A percentile compares a stretch with the other conserved stretches of the same genome.
These are phyloP conservation scores for Perccottus glenii DNA, from an alignment of 2,113 vertebrate species.

Conservation along the genomic window DNA sequence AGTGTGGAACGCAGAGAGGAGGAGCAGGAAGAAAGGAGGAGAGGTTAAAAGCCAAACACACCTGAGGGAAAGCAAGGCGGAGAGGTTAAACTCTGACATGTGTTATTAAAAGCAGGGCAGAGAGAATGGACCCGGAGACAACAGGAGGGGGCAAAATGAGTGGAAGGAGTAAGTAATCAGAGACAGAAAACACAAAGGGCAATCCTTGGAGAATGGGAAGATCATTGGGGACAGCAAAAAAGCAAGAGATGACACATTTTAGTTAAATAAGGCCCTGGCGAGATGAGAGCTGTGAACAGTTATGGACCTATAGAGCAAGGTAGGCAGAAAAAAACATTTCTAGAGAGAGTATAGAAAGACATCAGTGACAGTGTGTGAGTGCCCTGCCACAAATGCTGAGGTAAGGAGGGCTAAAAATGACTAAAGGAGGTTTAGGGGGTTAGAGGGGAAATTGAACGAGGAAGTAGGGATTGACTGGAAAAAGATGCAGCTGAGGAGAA, in stretches of 20 bases:
- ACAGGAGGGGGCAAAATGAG: conserved; percentile 25
- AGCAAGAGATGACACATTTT: conserved; percentile 55
- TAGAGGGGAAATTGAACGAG: conserved; percentile 36
- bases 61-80: conserved; percentile 49
- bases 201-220: conserved; percentile 42
- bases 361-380: conserved; percentile 25
- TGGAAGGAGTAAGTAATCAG: conserved; percentile 38
- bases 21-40: conserved; percentile 7
- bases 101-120: conserved; percentile 56
- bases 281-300: conserved; percentile 47
- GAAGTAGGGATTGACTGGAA: conserved; percentile 25
- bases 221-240: conserved; percentile 26
- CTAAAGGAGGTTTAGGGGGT: conserved; percentile 40
- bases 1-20: conserved; percentile 14
- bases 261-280: conserved; percentile 54
- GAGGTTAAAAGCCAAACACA: conserved; percentile 46
- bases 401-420: conserved; percentile 35
- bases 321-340: conserved; percentile 26
- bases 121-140: conserved; percentile 36
- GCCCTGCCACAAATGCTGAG: conserved; percentile 45
- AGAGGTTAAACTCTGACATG: conserved; percentile 58
- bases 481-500: conserved; percentile 20
- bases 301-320: conserved; percentile 23
- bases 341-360: conserved; percentile 33
- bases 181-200: conserved; percentile 44